These are phyloP conservation scores for Irena cyanogastra DNA, from an alignment of 2,113 vertebrate genomes.

Conservation along the genomic window DNA sequence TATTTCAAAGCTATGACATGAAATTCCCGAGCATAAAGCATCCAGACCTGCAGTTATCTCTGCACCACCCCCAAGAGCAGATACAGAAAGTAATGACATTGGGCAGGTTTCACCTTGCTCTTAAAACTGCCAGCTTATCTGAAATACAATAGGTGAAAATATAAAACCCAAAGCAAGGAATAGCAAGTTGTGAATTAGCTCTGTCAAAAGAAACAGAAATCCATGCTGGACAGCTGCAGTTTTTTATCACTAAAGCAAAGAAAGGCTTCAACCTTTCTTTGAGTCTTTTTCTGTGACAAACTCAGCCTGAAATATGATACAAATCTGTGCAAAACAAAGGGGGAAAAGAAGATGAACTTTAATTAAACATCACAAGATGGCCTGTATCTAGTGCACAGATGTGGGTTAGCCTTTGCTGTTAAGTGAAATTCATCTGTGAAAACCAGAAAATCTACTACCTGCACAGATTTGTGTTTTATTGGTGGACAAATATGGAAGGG, in stretches of 20 bases:
- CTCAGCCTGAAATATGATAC: not conserved
- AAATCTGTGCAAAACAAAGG: not conserved
- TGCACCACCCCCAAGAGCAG: not conserved
- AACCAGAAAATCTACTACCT: not conserved
- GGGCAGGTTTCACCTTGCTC: not conserved
- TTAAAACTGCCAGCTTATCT: not conserved
- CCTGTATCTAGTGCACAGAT: not conserved
- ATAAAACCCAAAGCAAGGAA: not conserved
- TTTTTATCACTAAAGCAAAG: not conserved
- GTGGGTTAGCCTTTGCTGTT: not conserved
- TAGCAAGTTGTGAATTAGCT: not conserved
- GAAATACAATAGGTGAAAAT: not conserved
- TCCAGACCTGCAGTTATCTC: not conserved
- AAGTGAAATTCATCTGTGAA: not conserved
- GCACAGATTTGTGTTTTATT: not conserved
- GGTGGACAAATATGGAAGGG: not conserved
- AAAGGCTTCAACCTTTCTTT: not conserved
- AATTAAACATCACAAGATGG: not conserved
- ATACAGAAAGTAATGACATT: not conserved
- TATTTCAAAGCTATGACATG: fast-evolving
- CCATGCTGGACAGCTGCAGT: not conserved
- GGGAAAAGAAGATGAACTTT: not conserved
- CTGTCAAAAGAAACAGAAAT: not conserved
- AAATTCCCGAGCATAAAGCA: not conserved
- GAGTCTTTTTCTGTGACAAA: not conserved